Conservation (phyloP, 2,797 vertebrate species). For the Menidia menidia region DNA sequence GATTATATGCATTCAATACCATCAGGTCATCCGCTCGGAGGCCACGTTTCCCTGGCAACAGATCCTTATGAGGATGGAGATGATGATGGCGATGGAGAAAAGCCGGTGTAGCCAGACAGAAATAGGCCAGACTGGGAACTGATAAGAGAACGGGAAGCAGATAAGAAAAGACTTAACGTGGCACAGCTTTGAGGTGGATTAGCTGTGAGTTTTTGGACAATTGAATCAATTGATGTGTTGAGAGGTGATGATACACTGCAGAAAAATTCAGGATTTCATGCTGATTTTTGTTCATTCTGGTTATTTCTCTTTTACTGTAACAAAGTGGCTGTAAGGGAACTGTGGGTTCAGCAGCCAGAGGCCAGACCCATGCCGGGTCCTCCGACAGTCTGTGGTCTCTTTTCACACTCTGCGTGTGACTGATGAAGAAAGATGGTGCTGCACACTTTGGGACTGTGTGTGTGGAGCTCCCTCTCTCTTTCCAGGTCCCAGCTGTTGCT, state of each 20-base stretch:
- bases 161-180: slow-evolving; percentile 19
- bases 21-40: slow-evolving; percentile 48
- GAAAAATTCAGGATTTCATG: not conserved
- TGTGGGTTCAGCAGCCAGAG: not conserved
- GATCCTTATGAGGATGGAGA: slow-evolving; percentile 42
- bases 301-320: slow-evolving; percentile 5
- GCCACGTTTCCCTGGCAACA: slow-evolving; percentile 48
- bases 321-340: not conserved
- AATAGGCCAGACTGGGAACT: slow-evolving; percentile 29
- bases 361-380: not conserved
- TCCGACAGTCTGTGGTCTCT: slow-evolving; percentile 1
- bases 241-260: not conserved
- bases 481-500: no score
- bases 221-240: slow-evolving; percentile 7
- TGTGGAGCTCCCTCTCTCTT: no score
- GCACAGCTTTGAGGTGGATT: not conserved
- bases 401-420: slow-evolving; percentile 1
- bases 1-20: slow-evolving; percentile 57
- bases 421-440: slow-evolving; percentile 2
- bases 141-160: slow-evolving; percentile 33
- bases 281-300: not conserved
- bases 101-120: slow-evolving; percentile 12
- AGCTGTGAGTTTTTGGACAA: slow-evolving; percentile 2
- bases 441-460: no score
- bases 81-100: slow-evolving; percentile 24